A percentile compares a stretch with the other conserved stretches of the same genome.
phyloP scores from a whole-genome alignment of 2,797 vertebrate genomes.

The Crenichthys baileyi region DNA sequence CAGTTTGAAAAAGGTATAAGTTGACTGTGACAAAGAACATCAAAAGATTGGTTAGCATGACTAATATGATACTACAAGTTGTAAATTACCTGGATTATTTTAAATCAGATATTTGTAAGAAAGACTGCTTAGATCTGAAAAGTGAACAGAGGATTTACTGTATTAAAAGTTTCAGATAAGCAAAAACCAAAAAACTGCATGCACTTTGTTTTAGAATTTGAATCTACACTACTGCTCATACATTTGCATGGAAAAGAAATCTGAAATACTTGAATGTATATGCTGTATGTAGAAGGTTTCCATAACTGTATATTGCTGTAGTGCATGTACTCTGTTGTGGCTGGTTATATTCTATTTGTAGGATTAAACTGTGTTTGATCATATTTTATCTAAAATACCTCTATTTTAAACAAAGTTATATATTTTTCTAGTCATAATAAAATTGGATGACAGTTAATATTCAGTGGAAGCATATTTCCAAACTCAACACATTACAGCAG shows the following conservation, averaged over 20 bases:
- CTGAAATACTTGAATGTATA: constrained; percentile 70
- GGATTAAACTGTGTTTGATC: constrained; percentile 19
- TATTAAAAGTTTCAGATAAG: constrained; percentile 12
- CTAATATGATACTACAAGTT: background rate
- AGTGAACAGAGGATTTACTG: constrained; percentile 4
- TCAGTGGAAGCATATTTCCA: constrained; percentile 10
- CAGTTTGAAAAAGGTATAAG: constrained; percentile 19
- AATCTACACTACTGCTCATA: constrained; percentile 40
- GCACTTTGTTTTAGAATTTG: constrained; percentile 68
- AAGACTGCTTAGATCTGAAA: background rate
- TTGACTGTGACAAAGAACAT: background rate
- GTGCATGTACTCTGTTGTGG: constrained; percentile 20
- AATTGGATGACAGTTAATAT: constrained; percentile 19
- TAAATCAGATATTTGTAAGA: background rate
- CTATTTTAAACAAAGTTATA: constrained; percentile 13
- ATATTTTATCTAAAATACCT: constrained; percentile 33
- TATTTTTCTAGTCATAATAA: constrained; percentile 52
- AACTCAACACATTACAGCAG: constrained; percentile 8
- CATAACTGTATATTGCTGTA: constrained; percentile 26
- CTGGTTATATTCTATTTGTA: constrained; percentile 33
- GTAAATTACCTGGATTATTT: background rate
- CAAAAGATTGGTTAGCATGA: constrained; percentile 7
- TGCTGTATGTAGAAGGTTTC: constrained; percentile 25
- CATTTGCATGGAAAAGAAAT: constrained; percentile 39
- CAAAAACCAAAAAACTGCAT: constrained; percentile 31